Conservation (phyloP, 2,888 invertebrate genomes). For the Drosophila eohydei region DNA sequence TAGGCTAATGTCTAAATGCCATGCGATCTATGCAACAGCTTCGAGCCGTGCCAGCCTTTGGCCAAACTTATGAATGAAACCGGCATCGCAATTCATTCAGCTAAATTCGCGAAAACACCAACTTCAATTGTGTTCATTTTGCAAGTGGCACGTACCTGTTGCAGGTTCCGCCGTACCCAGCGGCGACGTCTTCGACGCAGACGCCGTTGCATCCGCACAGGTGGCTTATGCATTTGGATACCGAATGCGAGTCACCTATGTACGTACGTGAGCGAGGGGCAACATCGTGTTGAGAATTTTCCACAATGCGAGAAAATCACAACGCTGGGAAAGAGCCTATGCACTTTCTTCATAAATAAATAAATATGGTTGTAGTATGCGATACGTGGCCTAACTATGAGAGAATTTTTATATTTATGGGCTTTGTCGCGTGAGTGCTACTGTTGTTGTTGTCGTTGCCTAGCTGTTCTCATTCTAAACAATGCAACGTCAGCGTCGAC, state of each 20-base stretch:
- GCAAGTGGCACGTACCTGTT: conserved; percentile 43
- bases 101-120: conserved; percentile 10
- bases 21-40: conserved; percentile 14
- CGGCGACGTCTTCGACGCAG: conserved; percentile 43
- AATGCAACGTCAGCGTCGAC: conserved; percentile 65
- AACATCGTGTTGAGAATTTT: conserved; percentile 70
- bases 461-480: conserved; percentile 74
- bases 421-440: conserved; percentile 69
- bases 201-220: conserved; percentile 32
- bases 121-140: conserved; percentile 25
- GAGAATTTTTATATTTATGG: conserved; percentile 69
- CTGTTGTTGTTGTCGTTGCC: conserved; percentile 48
- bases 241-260: conserved; percentile 20
- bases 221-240: conserved; percentile 42
- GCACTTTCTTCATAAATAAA: conserved; percentile 62
- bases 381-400: conserved; percentile 58
- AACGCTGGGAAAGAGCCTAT: conserved; percentile 52
- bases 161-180: conserved; percentile 34
- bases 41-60: conserved; percentile 32
- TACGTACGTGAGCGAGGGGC: conserved; percentile 37
- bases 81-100: conserved; percentile 40
- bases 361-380: conserved; percentile 26
- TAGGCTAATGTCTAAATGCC: conserved; percentile 13
- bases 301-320: conserved; percentile 41
- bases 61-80: conserved; percentile 30